Base-by-base conservation (phyloP, 2,888 invertebrate genomes). In the Eudemis profundana region DNA sequence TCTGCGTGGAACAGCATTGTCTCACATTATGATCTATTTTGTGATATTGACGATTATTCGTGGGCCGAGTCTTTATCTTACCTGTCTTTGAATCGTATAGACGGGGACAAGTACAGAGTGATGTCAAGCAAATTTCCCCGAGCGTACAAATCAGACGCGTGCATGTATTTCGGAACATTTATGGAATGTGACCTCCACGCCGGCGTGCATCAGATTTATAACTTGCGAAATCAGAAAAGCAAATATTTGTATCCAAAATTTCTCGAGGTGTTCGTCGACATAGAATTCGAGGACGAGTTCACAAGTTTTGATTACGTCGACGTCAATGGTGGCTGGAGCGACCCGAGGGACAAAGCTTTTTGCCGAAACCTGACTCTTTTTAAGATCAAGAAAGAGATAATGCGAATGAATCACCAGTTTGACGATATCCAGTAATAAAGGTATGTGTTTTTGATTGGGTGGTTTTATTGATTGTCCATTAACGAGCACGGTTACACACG, bases 21-120 rank as follows among this genome's bases (percentile, higher is more conserved):
- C n/a, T 74, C 81, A 8, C 79, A 86, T 72, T 87, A 84, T 68
- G 78, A 83, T 53, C 50, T 83, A 3, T 87, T 83, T 69, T 88
- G 86, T 72, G 59, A 66, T 4, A 57, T 84, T 8, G 85, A 87
- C 38, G 86, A 87, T 61, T 74, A 74, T 38, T 83, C 86, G 0
- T 88, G 87, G 87, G 69, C 77, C 2, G 75, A 76, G 1, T 83
- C 86, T 12, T 66, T 87, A 14, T 78, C 78, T 27, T 82, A 80
- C 50, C 49, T 87, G 36, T 85, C 85, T 2, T 65, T 82, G 27
- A 78, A 81, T 65, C 74, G 78, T 40, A 78, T 62, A 72, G 77
- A 81, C 61, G 82, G 79, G 0, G 70, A 70, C 10, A 76, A 73
- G 40, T 85, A 78, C 57, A 82, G 78, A 76, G 81, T 84, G 2